A percentile compares a stretch with the other conserved stretches of the same genome.
These are phyloP conservation scores for Papilio elwesi DNA, from an alignment of 2,888 invertebrate species.

Conservation along the genomic window DNA sequence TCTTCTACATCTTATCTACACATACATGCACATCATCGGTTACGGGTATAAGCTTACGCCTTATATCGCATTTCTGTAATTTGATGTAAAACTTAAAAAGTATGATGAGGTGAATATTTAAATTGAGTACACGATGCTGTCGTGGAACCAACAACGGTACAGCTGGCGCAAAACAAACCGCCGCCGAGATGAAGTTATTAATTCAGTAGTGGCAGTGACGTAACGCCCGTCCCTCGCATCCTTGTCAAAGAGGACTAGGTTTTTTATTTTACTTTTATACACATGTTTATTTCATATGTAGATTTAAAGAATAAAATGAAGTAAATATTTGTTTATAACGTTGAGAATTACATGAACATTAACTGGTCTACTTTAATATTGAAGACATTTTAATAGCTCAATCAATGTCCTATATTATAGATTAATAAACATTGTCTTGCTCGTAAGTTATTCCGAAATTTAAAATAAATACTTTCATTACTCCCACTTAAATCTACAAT, in stretches of 20 bases:
- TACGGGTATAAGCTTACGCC: no score
- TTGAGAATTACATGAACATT: background rate
- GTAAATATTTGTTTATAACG: background rate
- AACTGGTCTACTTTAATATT: constrained; percentile 15
- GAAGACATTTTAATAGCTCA: no score
- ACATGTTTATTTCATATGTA: background rate
- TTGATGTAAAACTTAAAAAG: no score
- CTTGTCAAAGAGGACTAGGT: constrained; percentile 10
- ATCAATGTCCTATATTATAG: no score
- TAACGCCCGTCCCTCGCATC: constrained; percentile 31
- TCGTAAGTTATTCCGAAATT: no score
- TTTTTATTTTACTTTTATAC: background rate
- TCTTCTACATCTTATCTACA: no score
- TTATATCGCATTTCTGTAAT: no score
- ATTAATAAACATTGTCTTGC: no score
- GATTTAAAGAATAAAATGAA: background rate
- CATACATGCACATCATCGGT: no score
- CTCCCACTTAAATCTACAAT: no score
- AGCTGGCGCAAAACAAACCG: constrained; percentile 53
- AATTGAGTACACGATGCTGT: constrained; percentile 61
- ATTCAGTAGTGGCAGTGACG: constrained; percentile 50
- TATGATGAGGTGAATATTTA: constrained; percentile 61
- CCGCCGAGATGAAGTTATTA: constrained; percentile 65
- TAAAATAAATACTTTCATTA: no score
- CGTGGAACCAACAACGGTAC: constrained; percentile 57